Percentiles rank a stretch among this genome's conserved stretches.
Conservation (phyloP, 2,888 invertebrate species). For the Nomada flava region DNA sequence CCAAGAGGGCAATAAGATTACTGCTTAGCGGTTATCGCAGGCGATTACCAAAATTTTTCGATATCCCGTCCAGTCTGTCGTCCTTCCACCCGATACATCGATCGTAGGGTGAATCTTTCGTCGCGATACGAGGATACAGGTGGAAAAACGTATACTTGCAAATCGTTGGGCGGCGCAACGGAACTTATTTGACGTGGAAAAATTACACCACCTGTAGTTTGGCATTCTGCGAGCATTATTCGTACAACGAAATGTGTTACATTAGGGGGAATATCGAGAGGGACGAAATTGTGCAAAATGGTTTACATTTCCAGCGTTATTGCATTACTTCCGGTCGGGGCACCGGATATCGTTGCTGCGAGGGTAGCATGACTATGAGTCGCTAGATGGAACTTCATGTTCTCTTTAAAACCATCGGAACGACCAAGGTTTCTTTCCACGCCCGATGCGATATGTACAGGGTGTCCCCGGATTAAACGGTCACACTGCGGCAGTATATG, state of each 20-base stretch:
- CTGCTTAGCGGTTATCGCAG: slow-evolving; percentile 20
- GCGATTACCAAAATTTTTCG: slow-evolving; percentile 33
- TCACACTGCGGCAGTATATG: too few relatives aligned
- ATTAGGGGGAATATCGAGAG: not conserved
- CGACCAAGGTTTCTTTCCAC: not conserved
- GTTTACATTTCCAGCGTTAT: slow-evolving; percentile 52
- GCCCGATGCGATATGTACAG: not conserved
- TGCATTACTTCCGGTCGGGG: slow-evolving; percentile 23
- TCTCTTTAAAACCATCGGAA: not conserved
- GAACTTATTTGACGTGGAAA: slow-evolving; percentile 27
- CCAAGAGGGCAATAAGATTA: slow-evolving; percentile 51
- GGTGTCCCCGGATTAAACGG: not conserved
- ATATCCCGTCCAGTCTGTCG: slow-evolving; percentile 5
- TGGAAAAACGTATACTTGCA: not conserved
- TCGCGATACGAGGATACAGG: too few relatives aligned
- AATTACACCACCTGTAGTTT: slow-evolving; percentile 36
- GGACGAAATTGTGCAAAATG: slow-evolving; percentile 55
- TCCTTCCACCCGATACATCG: slow-evolving; percentile 4
- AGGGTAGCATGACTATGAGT: not conserved
- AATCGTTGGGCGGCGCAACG: not conserved
- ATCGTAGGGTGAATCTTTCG: not conserved
- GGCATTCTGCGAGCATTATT: slow-evolving; percentile 15
- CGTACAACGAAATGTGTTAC: slow-evolving; percentile 13
- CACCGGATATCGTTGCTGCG: slow-evolving; percentile 10
- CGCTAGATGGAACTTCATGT: slow-evolving; percentile 10